Evolutionary conservation across 2,888 invertebrate species (phyloP), one percentile per base, ranked within the genome.

Genomic region (Acheta domesticus): DNA sequence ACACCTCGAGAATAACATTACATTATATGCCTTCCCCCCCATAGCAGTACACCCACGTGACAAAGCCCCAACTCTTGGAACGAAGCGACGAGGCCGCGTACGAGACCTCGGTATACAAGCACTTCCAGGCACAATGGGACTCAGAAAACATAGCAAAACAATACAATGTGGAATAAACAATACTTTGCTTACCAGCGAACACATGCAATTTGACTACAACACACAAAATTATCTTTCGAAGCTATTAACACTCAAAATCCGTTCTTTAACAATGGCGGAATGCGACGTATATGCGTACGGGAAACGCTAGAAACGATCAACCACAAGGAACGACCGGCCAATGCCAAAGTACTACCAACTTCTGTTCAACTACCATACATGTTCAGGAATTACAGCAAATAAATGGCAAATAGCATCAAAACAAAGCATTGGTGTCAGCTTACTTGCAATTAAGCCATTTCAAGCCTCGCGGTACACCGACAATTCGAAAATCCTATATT

Each of bases 211-310:
- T 23, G 23, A 77, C 49, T 23, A 79, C 36, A 76, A 77, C n/a
- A 75, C 36, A 20, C 20, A 78, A 74, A 78, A 78, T 49, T 75
- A 77, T 48, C 75, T 20, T 75, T 73, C 49, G 12, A 23, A 75
- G n/a, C 75, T 75, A 21, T 21, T 75, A 75, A n/a, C n/a, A 75
- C 74, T 75, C 74, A 74, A 80, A 80, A 79, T 77, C 78, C 79
- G 77, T 78, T 62, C 75, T 78, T 78, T 78, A 82, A 82, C 82
- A 82, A 82, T 82, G 82, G 82, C 82, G 82, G 82, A 80, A 82
- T 75, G 80, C 76, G 78, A 78, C 76, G 77, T 78, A 79, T 79
- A 74, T 79, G 79, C 81, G 80, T 79, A 79, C 79, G 36, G 78
- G 75, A 78, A 73, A 48, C 78, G 79, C 78, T 21, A 80, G 49